Percentiles rank a stretch among this genome's conserved stretches.
phyloP scores from a whole-genome alignment of 2,797 vertebrate species.

The Tenualosa ilisha region DNA sequence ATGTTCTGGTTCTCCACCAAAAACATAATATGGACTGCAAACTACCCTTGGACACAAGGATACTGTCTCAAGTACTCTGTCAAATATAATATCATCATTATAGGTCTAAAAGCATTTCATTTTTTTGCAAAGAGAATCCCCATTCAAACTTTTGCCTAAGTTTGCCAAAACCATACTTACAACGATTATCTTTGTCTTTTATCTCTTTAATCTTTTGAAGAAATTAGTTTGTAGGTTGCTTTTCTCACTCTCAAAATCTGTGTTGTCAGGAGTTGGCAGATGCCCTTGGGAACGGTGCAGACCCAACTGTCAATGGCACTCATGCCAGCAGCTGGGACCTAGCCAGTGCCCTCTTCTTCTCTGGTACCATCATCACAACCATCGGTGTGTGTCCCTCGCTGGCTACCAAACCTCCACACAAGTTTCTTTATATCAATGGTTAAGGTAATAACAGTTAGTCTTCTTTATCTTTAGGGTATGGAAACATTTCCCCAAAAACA shows the following conservation, averaged over 20 bases:
- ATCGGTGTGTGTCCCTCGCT: constrained; percentile 71
- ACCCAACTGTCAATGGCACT: constrained; percentile 72
- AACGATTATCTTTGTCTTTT: no score
- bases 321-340: constrained; percentile 83
- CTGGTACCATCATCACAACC: constrained; percentile 91
- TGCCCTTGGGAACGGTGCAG: constrained; percentile 76
- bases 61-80: neutral
- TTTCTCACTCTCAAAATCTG: constrained; percentile 38
- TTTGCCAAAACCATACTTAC: neutral
- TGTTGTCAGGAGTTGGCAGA: constrained; percentile 75
- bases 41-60: neutral
- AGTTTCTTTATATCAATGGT: neutral
- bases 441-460: neutral
- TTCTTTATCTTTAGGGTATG: constrained; percentile 76
- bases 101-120: constrained; percentile 5
- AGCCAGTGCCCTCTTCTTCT: constrained; percentile 90
- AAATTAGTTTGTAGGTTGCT: no score
- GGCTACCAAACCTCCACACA: neutral
- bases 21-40: neutral
- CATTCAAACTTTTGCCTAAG: neutral
- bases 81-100: neutral
- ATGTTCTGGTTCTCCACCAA: no score
- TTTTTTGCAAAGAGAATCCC: neutral
- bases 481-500: constrained; percentile 88
- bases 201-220: neutral